Base-by-base conservation (phyloP, 2,113 vertebrate species). In the Tretioscincus oriximinensis region DNA sequence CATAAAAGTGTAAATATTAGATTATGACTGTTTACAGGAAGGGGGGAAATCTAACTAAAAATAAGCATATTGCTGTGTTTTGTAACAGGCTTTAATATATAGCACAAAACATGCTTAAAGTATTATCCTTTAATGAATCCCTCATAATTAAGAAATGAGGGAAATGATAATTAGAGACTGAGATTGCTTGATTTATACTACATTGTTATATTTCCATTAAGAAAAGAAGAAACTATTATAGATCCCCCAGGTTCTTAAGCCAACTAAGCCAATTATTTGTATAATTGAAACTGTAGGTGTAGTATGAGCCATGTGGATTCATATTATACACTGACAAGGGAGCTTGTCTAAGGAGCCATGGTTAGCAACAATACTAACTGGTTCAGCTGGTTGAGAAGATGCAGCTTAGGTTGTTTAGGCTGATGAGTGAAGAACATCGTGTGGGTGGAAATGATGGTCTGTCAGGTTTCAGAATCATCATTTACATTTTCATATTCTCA, bases 1-100 rank as follows among this genome's bases (percentile, higher is more conserved):
- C 76, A 82, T 82, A 80, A n/a, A n/a, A 14, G 28, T 84, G 65
- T 73, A 65, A 82, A 82, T 35, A 65, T 47, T 22, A 63, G 20
- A 69, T 68, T 81, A 69, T 51, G 35, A 41, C 54, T 79, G 77
- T 4, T 28, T 41, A 64, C 65, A 78, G 4, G 26, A 84, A 21
- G 14, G 61, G 78, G 31, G 64, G 60, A 70, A 70, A 1, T 51
- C 49, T 51, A 51, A 11, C 12, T 51, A 51, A 51, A 51, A 51
- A 51, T 51, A 51, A 41, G 35, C 12, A 14, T 14, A 51, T 51
- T 3, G 9, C 49, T 3, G 8, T 51, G 49, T 14, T 49, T 51
- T 11, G 49, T 14, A 29, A 67, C 0, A 29, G n/a, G 26, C 5
- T n/a, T 9, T 49, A 47, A 49, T 29, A 4, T 73, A 29, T 54